Conservation (phyloP, 2,113 vertebrate species). For the Thamnophis sirtalis region DNA sequence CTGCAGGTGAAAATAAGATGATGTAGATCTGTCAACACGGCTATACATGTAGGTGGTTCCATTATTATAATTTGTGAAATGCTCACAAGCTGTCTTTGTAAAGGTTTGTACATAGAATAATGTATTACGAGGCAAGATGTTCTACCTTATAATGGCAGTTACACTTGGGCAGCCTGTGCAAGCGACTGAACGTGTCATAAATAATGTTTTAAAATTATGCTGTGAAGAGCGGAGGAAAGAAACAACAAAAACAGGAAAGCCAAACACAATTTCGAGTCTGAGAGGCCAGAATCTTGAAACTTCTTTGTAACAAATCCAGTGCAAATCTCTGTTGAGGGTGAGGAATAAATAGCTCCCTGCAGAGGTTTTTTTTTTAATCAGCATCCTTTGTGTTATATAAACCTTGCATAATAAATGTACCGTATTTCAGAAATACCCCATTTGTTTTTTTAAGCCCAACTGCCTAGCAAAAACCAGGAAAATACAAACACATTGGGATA, state of each 20-base stretch:
- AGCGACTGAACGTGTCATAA: conserved; percentile 62
- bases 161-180: conserved; percentile 61
- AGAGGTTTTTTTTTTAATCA: background rate
- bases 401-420: background rate
- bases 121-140: conserved; percentile 65
- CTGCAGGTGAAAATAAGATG: conserved; percentile 76
- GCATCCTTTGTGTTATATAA: background rate
- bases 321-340: background rate
- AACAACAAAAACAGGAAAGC: conserved; percentile 1
- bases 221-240: background rate
- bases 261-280: background rate
- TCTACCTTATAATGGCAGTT: conserved; percentile 64
- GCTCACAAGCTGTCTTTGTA: conserved; percentile 66
- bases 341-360: conserved; percentile 29
- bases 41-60: conserved; percentile 66
- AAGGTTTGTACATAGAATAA: conserved; percentile 65
- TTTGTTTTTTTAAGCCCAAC: conserved; percentile 50
- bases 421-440: conserved; percentile 23
- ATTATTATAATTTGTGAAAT: conserved; percentile 73
- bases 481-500: background rate
- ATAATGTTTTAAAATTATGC: conserved; percentile 33
- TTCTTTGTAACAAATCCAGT: background rate
- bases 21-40: conserved; percentile 69
- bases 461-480: conserved; percentile 58
- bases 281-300: conserved; percentile 5